Base-by-base conservation (phyloP, 2,888 invertebrate genomes). In the Drosophila algonquin region DNA sequence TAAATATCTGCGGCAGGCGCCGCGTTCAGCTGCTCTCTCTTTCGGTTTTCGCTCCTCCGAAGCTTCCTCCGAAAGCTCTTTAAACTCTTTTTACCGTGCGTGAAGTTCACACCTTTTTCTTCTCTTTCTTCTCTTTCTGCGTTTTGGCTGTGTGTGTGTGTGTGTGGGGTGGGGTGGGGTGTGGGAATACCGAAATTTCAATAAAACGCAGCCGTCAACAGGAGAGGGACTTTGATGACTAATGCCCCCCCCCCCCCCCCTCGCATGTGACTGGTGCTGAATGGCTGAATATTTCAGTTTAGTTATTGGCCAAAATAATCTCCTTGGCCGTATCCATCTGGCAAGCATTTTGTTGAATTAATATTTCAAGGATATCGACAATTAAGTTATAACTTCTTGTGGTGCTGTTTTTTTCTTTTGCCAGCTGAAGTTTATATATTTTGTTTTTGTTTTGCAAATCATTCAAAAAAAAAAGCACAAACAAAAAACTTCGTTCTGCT, bases 41-140 rank as follows among this genome's bases (percentile, higher is more conserved):
- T 56, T 47, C 48, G 21, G 48, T 72, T 67, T 50, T 53, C 24
- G 51, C 45, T 40, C 40, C 61, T 55, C 35, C 40, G 40, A 14
- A 14, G 14, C 14, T 21, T 21, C 3, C 21, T 3, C 21, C 21
- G 21, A 21, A 21, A 21, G 21, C 21, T 6, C 6, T 48, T 53
- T 70, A 68, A 21, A 21, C 45, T 61, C 45, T 61, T 72, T 68
- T 71, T 63, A 32, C 55, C 54, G 56, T 75, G 79, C 72, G 74
- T 80, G 69, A 61, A 71, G 54, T 82, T 83, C 77, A 82, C 83
- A 85, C 86, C 86, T 82, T 83, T 82, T 78, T 75, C 40, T 32
- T 55, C 55, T 47, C 10, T 46, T n/a, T 24, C 24, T 40, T 16
- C 24, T 40, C 14, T 57, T 14, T 30, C 5, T 30, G 47, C 45